Evolutionary conservation across 2,113 vertebrate genomes (phyloP).

Genomic region (Empidonax alnorum): DNA sequence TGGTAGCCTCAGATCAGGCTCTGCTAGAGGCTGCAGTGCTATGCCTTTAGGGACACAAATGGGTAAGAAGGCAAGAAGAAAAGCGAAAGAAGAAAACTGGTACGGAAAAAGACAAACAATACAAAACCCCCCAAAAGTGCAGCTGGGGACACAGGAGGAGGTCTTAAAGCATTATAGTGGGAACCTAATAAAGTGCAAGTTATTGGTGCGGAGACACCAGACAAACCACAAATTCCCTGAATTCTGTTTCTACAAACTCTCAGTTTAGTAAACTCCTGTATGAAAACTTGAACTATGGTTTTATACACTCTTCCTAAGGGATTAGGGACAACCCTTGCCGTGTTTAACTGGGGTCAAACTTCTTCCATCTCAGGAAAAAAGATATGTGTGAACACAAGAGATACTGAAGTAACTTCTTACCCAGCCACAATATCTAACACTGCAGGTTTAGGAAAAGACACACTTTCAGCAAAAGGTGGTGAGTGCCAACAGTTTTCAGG

Average conservation of each 20-base stretch:
- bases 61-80: background rate
- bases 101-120: constrained; percentile 2
- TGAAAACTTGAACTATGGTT: background rate
- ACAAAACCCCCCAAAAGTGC: background rate
- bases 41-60: background rate
- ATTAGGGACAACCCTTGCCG: background rate
- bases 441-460: background rate
- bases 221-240: background rate
- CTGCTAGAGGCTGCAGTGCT: background rate
- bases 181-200: background rate
- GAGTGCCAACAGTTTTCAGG: background rate
- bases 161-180: background rate
- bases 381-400: background rate
- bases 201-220: background rate
- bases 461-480: background rate
- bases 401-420: background rate
- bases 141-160: background rate
- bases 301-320: background rate
- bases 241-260: background rate
- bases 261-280: background rate
- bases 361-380: background rate
- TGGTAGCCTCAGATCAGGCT: background rate
- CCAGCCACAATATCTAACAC: background rate
- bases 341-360: background rate
- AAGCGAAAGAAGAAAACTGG: constrained; percentile 6